A percentile compares a stretch with the other conserved stretches of the same genome.
Conservation (phyloP, 2,797 vertebrate species). For the Dallia pectoralis region DNA sequence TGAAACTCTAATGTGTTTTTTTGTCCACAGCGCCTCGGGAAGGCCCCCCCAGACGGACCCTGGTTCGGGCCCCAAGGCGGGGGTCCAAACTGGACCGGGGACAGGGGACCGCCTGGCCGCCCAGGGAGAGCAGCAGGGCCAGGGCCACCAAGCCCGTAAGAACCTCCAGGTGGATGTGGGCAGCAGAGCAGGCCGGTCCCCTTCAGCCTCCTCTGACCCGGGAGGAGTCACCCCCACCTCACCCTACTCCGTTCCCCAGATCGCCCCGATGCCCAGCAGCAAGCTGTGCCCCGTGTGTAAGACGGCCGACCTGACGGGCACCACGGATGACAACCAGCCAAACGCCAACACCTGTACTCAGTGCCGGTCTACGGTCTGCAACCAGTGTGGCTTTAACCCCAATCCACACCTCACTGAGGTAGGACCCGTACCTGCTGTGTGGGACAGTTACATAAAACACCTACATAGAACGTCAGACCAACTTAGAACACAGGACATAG, state of each 20-base stretch:
- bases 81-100: constrained; percentile 70
- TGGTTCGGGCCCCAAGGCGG: constrained; percentile 72
- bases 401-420: constrained; percentile 98
- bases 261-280: constrained; percentile 97
- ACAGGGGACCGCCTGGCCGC: constrained; percentile 68
- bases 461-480: too few species aligned
- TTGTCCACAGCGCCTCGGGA: constrained; percentile 62
- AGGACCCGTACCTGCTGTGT: constrained; percentile 42
- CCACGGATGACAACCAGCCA: constrained; percentile 79
- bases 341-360: constrained; percentile 95
- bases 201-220: constrained; percentile 84
- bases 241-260: constrained; percentile 97
- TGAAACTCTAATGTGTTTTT: not conserved
- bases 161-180: constrained; percentile 88
- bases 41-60: constrained; percentile 83
- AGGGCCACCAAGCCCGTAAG: constrained; percentile 77
- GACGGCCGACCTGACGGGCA: constrained; percentile 89
- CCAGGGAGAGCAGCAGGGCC: constrained; percentile 54
- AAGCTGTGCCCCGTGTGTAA: constrained; percentile 98
- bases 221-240: constrained; percentile 89
- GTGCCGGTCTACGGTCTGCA: constrained; percentile 93
- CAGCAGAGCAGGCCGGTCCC: constrained; percentile 82
- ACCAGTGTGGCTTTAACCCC: constrained; percentile 98
- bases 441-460: not conserved
- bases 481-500: too few species aligned